Evolutionary conservation across 2,113 vertebrate species (phyloP), one percentile per base, ranked within the genome.

Genomic region (Podarcis raffonei): DNA sequence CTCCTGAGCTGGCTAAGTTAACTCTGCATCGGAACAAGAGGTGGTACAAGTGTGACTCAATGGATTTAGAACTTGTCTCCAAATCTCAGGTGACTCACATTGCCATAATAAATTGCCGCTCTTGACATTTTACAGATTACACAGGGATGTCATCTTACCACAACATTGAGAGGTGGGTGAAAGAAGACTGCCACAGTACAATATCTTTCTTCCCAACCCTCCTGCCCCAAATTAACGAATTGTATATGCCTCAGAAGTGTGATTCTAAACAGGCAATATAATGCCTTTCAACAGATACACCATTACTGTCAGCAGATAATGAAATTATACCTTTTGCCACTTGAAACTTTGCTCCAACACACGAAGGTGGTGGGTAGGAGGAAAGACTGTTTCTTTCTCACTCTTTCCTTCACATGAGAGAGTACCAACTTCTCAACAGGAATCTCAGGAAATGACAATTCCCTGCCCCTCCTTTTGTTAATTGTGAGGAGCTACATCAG

Each of bases 71-170:
- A 48, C 16, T 68, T 78, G 89, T 94, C 4, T 2, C 23, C 53
- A 68, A n/a, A 66, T n/a, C 59, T 86, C 92, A 95, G 90, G 91
- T 96, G 95, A 96, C 93, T 95, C 93, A 96, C 16, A 0, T 37
- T 92, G 94, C 88, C 92, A 71, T 23, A 91, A 95, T 86, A 94
- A 83, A 86, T 95, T 81, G 84, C 87, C 88, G 85, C 83, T 89
- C 91, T 87, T 96, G 94, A 94, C 92, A 89, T 94, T 96, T 91
- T 88, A 80, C 3, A 0, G 81, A 89, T 48, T 84, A 86, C 82
- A 84, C 1, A 89, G 92, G 91, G 16, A 57, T 87, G 85, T 76
- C 86, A 62, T 93, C 89, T 91, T 89, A 92, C 91, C 93, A 93
- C 83, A 93, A 84, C 7, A 66, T 0, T 30, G 83, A 62, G 68